phyloP scores from a whole-genome alignment of 2,113 vertebrate species.

The Menidia beryllina region DNA sequence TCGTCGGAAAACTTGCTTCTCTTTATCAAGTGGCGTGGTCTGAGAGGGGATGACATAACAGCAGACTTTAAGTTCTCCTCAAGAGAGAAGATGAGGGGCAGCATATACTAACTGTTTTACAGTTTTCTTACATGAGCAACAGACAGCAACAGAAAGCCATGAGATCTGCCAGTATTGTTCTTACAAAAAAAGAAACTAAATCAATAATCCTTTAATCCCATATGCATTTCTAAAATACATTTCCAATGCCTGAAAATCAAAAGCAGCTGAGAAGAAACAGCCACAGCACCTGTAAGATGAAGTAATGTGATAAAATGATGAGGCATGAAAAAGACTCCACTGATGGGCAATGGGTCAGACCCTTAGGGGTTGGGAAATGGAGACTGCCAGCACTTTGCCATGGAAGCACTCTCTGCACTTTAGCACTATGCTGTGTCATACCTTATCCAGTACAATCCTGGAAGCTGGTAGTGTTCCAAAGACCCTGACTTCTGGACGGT shows the following conservation, averaged over 20 bases:
- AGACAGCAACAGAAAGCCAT: conserved; percentile 1
- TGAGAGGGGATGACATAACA: conserved; percentile 82
- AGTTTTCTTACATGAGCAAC: conserved; percentile 3
- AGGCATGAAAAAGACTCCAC: conserved; percentile 21
- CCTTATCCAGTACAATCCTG: conserved; percentile 98
- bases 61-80: conserved; percentile 28
- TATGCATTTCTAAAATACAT: background rate
- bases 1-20: conserved; percentile 99
- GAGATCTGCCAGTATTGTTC: background rate
- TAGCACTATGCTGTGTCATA: conserved; percentile 90
- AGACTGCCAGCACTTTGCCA: conserved; percentile 96
- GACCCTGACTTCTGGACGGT: conserved; percentile 94
- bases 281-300: conserved; percentile 39
- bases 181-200: background rate
- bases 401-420: conserved; percentile 91
- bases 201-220: background rate
- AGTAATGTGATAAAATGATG: conserved; percentile 25
- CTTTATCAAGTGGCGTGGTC: conserved; percentile 99
- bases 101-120: conserved; percentile 2
- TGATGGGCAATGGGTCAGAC: conserved; percentile 35
- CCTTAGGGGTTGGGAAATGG: conserved; percentile 56
- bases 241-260: background rate
- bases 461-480: conserved; percentile 95
- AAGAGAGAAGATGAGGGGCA: background rate
- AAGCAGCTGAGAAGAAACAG: conserved; percentile 13